phyloP scores from a whole-genome alignment of 2,888 invertebrate genomes.

The Pachydiplax longipennis region DNA sequence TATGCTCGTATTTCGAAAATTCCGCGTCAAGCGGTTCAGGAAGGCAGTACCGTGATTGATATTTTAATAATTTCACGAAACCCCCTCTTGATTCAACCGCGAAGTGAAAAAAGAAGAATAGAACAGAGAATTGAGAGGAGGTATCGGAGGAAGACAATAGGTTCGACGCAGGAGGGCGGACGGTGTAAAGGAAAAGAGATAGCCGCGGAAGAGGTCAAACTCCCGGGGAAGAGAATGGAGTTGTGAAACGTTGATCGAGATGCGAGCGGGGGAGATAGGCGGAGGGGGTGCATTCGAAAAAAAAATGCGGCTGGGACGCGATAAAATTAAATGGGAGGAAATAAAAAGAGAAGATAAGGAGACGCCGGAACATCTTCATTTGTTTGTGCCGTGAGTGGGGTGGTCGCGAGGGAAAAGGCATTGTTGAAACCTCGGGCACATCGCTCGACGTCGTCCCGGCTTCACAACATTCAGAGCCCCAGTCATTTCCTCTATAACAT shows the following conservation, averaged over 20 bases:
- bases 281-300: not conserved
- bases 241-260: slow-evolving; percentile 22
- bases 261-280: not conserved
- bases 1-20: too few relatives aligned
- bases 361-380: slow-evolving; percentile 42
- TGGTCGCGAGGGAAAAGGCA: not conserved
- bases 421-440: not conserved
- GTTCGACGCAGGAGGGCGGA: slow-evolving; percentile 34
- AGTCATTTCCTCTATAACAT: not conserved
- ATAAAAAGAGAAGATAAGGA: slow-evolving; percentile 15
- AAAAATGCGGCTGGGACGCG: not conserved
- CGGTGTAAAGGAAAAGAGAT: slow-evolving; percentile 3
- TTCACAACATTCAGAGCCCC: not conserved
- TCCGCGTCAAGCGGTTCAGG: too few relatives aligned
- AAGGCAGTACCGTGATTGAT: too few relatives aligned
- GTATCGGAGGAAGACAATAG: slow-evolving; percentile 24
- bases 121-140: not conserved
- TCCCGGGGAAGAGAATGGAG: slow-evolving; percentile 6
- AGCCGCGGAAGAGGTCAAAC: slow-evolving; percentile 25
- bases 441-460: not conserved
- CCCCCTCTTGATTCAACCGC: not conserved
- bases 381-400: slow-evolving; percentile 15
- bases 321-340: slow-evolving; percentile 33
- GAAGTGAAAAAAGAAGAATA: not conserved
- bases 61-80: too few relatives aligned